phyloP scores from a whole-genome alignment of 1,140 invertebrate species.

The Argopecten irradians region DNA sequence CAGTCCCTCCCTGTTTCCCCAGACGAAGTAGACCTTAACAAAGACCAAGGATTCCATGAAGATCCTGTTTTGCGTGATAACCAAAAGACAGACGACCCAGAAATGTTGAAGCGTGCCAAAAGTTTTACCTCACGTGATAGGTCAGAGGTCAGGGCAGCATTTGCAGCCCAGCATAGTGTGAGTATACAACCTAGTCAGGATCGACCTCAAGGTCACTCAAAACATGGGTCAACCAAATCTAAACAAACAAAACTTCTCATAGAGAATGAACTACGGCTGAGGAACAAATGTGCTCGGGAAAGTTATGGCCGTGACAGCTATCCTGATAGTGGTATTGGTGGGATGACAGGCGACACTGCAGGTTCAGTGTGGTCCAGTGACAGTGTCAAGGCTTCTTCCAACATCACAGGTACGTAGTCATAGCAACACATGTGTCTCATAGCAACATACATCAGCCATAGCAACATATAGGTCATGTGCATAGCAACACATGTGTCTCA shows the following conservation, averaged over 20 bases:
- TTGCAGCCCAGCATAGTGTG: slow-evolving; percentile 37
- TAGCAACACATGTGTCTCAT: neutral
- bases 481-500: neutral
- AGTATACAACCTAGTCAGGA: slow-evolving; percentile 31
- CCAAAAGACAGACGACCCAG: neutral
- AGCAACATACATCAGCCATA: neutral
- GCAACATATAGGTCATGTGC: too few species aligned
- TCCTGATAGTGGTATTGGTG: slow-evolving; percentile 74
- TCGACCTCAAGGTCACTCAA: slow-evolving; percentile 19
- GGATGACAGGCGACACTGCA: slow-evolving; percentile 60
- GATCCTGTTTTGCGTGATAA: slow-evolving; percentile 37
- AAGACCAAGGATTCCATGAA: slow-evolving; percentile 67
- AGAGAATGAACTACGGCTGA: slow-evolving; percentile 96
- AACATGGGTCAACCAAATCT: slow-evolving; percentile 47
- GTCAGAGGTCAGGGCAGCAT: slow-evolving; percentile 36
- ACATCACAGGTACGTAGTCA: neutral
- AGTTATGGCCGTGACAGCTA: slow-evolving; percentile 83
- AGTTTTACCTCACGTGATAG: slow-evolving; percentile 58
- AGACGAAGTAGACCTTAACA: slow-evolving; percentile 57
- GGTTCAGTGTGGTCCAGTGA: slow-evolving; percentile 64
- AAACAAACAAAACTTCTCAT: slow-evolving; percentile 75
- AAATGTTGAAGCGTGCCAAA: slow-evolving; percentile 38
- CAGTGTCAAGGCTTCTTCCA: slow-evolving; percentile 50
- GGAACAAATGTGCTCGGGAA: slow-evolving; percentile 93
- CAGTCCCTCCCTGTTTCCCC: slow-evolving; percentile 87